Base-by-base conservation (phyloP, 2,113 vertebrate species). In the Pachycephala philippinensis region DNA sequence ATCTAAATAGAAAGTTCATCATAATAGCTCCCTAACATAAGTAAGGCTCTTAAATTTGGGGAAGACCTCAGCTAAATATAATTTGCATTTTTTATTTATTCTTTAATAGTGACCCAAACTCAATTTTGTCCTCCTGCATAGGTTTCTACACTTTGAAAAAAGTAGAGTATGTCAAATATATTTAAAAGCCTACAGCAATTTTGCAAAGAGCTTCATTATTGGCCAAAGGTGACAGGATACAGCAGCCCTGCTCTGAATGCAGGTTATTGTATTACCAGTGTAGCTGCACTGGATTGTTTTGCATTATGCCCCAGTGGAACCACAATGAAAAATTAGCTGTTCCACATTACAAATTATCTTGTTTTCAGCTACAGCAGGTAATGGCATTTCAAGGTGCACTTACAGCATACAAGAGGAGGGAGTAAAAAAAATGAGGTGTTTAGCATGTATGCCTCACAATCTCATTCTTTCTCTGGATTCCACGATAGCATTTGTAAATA, bases 281-380 rank as follows among this genome's bases (percentile, higher is more conserved):
- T 50, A 82, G 80, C 68, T 89, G 65, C 61, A 66, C 24, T 53
- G 37, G 57, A 79, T 83, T 90, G 88, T 69, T 97, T 93, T 95
- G 77, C 89, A 70, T 91, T 76, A 42, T 80, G 87, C 86, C 98
- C 77, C 95, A 96, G 74, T 97, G 97, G 96, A 97, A 95, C 37
- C 40, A 24, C 92, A 88, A 49, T 97, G 97, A 98, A 97, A 98
- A 98, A 98, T 97, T 94, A 98, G 97, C 97, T 98, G 97, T 82
- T 98, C 75, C 65, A 97, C 92, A 85, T 97, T 98, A 98, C 95
- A 98, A 98, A 99, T 96, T 96, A 97, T 97, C 93, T 97, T 93
- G 90, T 52, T 89, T 94, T 92, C 88, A 92, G 93, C 91, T 97
- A 96, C 64, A 96, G 88, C 87, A 96, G 88, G 88, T 95, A 97